Base-by-base conservation (phyloP, 2,113 vertebrate genomes). In the Cynocephalus volans region DNA sequence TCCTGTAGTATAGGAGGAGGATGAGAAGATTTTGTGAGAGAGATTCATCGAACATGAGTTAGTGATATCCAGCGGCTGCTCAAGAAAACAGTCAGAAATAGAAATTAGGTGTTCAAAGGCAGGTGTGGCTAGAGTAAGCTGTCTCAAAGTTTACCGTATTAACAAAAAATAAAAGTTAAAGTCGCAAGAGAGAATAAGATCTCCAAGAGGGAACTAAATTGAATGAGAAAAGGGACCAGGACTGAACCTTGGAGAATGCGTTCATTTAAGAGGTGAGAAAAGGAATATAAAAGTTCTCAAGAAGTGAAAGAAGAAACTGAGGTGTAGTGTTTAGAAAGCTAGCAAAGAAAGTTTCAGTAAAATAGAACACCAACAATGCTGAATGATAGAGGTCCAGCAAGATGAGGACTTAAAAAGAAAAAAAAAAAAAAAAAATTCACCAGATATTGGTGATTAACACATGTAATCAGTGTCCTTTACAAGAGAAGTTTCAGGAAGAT, bases 21-120 rank as follows among this genome's bases (percentile, higher is more conserved):
- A 72, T 45, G 15, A 79, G 54, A 92, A 88, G 58, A 92, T 41
- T 73, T n/a, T 84, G 28, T 6, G 67, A 92, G 45, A 92, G 79
- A 88, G 56, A 79, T 2, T 23, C 75, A 76, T 31, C 79, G 31
- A 83, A 79, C 33, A 48, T 80, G 56, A 94, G 79, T 94, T 33
- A 65, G 24, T 67, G 69, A 80, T 3, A 94, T 33, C 64, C 45
- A 73, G 56, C 79, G 50, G 89, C 45, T 73, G 31, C 50, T 26
- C 58, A 81, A 64, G 75, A 77, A 36, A 36, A 62, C 17, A 92
- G 41, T n/a, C 15, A 52, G 45, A 96, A 80, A 87, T 10, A 90
- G 60, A 90, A 86, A 77, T 7, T 36, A 67, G 52, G 19, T 73
- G 21, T 81, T 89, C 36, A 89, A 87, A 79, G 7, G 28, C 14